These are phyloP conservation scores for Harpalus rufipes DNA, from an alignment of 2,888 invertebrate genomes.

Conservation along the genomic window DNA sequence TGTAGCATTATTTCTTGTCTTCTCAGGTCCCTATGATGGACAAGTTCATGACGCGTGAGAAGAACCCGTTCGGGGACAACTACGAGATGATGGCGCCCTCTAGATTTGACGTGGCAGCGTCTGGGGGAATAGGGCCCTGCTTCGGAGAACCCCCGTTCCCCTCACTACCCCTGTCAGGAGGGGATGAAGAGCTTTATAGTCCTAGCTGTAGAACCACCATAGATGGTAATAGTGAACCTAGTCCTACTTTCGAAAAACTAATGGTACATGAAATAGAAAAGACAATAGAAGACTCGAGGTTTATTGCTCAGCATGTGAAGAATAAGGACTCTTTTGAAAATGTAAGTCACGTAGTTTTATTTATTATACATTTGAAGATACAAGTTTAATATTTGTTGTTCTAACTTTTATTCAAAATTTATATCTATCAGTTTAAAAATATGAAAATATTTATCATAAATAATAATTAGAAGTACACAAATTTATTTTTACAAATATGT, in stretches of 20 bases:
- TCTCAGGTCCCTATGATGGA: constrained; percentile 81
- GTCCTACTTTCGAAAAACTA: constrained; percentile 90
- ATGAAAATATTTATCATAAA: too few relatives aligned
- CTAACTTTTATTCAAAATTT: too few relatives aligned
- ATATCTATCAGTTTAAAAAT: too few relatives aligned
- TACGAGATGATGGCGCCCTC: constrained; percentile 74
- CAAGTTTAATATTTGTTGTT: too few relatives aligned
- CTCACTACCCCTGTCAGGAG: constrained; percentile 85
- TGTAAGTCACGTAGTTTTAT: constrained; percentile 81
- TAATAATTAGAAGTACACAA: too few relatives aligned
- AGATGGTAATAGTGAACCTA: constrained; percentile 82
- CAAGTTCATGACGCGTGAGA: constrained; percentile 83
- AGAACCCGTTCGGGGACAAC: constrained; percentile 80
- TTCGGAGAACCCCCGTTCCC: constrained; percentile 85
- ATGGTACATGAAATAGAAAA: constrained; percentile 92
- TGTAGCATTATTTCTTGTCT: neutral
- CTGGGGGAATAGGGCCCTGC: constrained; percentile 81
- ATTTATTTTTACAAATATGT: too few relatives aligned
- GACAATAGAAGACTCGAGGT: constrained; percentile 94
- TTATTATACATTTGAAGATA: too few relatives aligned
- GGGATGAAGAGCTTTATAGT: constrained; percentile 91
- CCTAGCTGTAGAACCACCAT: constrained; percentile 79
- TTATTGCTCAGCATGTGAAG: constrained; percentile 96
- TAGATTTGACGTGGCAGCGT: constrained; percentile 83
- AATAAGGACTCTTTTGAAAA: constrained; percentile 97